Conservation (phyloP, 2,113 vertebrate genomes). For the Oncorhynchus keta region DNA sequence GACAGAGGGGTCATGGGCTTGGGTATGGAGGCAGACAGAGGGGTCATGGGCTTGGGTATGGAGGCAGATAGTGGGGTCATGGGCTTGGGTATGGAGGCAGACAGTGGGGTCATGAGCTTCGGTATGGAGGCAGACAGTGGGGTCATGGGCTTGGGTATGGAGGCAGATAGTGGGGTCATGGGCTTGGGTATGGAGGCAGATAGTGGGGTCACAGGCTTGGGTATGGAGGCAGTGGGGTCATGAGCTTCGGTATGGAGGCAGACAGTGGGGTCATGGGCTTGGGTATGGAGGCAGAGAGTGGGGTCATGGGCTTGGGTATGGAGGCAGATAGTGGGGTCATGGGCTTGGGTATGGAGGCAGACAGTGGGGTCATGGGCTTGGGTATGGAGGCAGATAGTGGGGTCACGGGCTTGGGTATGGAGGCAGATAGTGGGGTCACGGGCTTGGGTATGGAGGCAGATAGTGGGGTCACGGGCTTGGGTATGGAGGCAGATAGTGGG, state of each 20-base stretch:
- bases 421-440: too few relatives aligned
- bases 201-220: too few relatives aligned
- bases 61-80: slow-evolving; percentile 19
- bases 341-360: slow-evolving; percentile 3
- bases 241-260: not conserved
- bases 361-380: not conserved
- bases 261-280: slow-evolving; percentile 11
- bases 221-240: slow-evolving; percentile 13
- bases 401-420: not conserved
- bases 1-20: slow-evolving; percentile 10
- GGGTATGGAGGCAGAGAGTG: slow-evolving; percentile 10
- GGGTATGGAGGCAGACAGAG: slow-evolving; percentile 8
- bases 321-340: slow-evolving; percentile 19
- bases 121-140: slow-evolving; percentile 8
- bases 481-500: too few relatives aligned
- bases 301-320: not conserved
- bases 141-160: slow-evolving; percentile 1
- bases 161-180: slow-evolving; percentile 18
- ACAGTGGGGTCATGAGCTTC: slow-evolving; percentile 3
- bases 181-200: too few relatives aligned
- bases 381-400: slow-evolving; percentile 10
- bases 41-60: not conserved
- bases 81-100: slow-evolving; percentile 2
- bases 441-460: too few relatives aligned
- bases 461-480: too few relatives aligned